Conservation (phyloP, 2,113 vertebrate species). For the Haemorhous mexicanus region DNA sequence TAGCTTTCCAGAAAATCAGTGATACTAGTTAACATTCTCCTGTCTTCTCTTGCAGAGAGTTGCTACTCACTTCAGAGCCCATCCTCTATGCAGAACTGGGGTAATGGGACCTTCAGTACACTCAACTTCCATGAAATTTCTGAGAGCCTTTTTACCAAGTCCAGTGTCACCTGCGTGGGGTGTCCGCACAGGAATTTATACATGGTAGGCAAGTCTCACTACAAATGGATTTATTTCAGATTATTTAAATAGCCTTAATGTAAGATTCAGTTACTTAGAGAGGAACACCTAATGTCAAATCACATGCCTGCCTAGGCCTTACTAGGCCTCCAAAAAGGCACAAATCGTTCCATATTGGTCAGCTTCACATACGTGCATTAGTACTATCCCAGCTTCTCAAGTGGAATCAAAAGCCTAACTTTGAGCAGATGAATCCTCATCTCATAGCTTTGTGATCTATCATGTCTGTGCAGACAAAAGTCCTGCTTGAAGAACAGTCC, state of each 20-base stretch:
- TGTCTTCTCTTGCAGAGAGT: not conserved
- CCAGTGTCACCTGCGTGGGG: accelerated
- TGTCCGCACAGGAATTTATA: not conserved
- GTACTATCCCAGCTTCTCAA: not conserved
- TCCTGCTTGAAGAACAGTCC: not conserved
- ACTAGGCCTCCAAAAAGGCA: not conserved
- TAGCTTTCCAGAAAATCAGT: not conserved
- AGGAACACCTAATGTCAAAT: not conserved
- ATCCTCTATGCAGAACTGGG: not conserved
- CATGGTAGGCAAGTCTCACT: not conserved
- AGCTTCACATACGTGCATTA: not conserved
- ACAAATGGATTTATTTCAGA: not conserved
- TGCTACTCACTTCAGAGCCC: not conserved
- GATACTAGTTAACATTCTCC: not conserved
- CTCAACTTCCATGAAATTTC: not conserved
- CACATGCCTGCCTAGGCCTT: not conserved
- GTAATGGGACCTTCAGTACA: not conserved
- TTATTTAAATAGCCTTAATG: not conserved
- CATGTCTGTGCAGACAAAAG: not conserved
- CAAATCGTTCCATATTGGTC: not conserved
- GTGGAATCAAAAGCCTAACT: not conserved
- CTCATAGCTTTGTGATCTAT: not conserved
- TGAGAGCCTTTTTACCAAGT: not conserved
- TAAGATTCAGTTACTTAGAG: not conserved
- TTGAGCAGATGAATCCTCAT: not conserved